Conservation (phyloP, 1,140 invertebrate genomes). For the Zophobas morio region DNA sequence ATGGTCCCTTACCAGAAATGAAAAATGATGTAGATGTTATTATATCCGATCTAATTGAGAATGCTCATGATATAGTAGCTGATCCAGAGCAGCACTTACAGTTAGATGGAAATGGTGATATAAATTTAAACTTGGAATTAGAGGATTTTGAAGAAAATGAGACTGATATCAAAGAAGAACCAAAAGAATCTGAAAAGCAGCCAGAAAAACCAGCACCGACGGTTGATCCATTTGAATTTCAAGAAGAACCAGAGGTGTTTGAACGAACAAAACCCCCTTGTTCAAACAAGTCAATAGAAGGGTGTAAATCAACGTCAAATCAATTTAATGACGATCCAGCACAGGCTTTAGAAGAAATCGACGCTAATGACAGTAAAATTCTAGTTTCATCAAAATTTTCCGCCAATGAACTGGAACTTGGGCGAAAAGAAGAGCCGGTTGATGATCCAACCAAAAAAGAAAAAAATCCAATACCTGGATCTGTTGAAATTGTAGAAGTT, state of each 20-base stretch:
- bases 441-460: slow-evolving; percentile 41
- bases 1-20: slow-evolving; percentile 65
- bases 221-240: slow-evolving; percentile 69
- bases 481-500: slow-evolving; percentile 63
- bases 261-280: slow-evolving; percentile 54
- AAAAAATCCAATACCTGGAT: slow-evolving; percentile 51
- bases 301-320: slow-evolving; percentile 35
- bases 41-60: slow-evolving; percentile 66
- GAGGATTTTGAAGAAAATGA: slow-evolving; percentile 63
- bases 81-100: slow-evolving; percentile 66
- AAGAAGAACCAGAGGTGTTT: slow-evolving; percentile 64
- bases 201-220: slow-evolving; percentile 67
- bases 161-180: slow-evolving; percentile 54
- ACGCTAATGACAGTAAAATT: slow-evolving; percentile 50
- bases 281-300: slow-evolving; percentile 52
- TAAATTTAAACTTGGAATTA: slow-evolving; percentile 64
- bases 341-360: slow-evolving; percentile 42
- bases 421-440: slow-evolving; percentile 33
- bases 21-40: slow-evolving; percentile 66
- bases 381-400: slow-evolving; percentile 27
- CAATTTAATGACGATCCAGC: slow-evolving; percentile 46
- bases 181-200: slow-evolving; percentile 47
- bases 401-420: slow-evolving; percentile 36
- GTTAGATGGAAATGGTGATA: slow-evolving; percentile 64
- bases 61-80: slow-evolving; percentile 63